These are phyloP conservation scores for Meleagris gallopavo DNA, from an alignment of 2,113 vertebrate genomes.

Conservation along the genomic window DNA sequence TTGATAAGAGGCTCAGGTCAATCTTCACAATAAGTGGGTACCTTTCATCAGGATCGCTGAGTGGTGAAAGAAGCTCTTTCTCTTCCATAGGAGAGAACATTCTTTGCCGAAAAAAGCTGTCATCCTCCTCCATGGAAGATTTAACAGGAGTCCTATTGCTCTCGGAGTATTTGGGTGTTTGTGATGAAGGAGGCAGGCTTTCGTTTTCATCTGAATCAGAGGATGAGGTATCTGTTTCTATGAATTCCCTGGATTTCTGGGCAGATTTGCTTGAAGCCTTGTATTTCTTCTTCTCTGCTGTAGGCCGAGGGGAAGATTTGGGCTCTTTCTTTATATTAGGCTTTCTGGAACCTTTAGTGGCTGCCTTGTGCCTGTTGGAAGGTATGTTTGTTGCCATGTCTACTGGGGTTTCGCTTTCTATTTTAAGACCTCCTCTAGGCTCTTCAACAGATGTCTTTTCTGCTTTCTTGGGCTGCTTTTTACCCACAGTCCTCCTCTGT, in stretches of 20 bases:
- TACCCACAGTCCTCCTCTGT: slow-evolving; percentile 89
- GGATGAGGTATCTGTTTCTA: slow-evolving; percentile 94
- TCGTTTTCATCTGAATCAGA: slow-evolving; percentile 97
- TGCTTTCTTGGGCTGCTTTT: slow-evolving; percentile 96
- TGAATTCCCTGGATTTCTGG: slow-evolving; percentile 94
- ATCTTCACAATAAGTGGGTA: slow-evolving; percentile 95
- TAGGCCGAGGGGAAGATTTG: slow-evolving; percentile 89
- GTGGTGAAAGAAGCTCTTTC: slow-evolving; percentile 94
- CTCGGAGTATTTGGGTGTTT: slow-evolving; percentile 95
- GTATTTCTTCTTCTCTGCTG: slow-evolving; percentile 90
- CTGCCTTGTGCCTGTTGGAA: slow-evolving; percentile 87
- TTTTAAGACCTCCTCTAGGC: slow-evolving; percentile 91
- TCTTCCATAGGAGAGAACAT: slow-evolving; percentile 97
- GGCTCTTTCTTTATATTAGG: slow-evolving; percentile 94
- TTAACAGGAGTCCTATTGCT: slow-evolving; percentile 91
- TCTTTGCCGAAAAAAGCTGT: slow-evolving; percentile 85
- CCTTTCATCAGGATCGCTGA: slow-evolving; percentile 93
- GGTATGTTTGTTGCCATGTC: slow-evolving; percentile 88
- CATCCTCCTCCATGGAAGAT: slow-evolving; percentile 87
- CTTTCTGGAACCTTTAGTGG: slow-evolving; percentile 95
- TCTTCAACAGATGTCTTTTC: slow-evolving; percentile 92
- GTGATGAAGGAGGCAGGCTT: slow-evolving; percentile 94
- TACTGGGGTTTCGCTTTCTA: slow-evolving; percentile 92
- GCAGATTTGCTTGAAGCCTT: slow-evolving; percentile 89
- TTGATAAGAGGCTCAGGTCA: slow-evolving; percentile 91